Evolutionary conservation across 2,113 vertebrate species (phyloP).

Genomic region (Dromiciops gliroides): DNA sequence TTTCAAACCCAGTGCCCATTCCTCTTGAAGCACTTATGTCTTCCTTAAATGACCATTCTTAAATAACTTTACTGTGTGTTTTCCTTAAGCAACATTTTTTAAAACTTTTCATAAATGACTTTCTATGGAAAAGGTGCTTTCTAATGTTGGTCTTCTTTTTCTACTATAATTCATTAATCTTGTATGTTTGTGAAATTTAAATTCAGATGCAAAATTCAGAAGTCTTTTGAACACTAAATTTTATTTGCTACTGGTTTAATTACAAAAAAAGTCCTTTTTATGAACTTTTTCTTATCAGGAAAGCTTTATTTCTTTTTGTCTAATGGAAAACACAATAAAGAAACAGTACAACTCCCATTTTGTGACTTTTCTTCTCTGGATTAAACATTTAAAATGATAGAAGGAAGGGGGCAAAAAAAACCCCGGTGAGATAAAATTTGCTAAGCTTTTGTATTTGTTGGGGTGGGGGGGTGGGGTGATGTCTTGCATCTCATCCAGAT

Average conservation of each 20-base stretch:
- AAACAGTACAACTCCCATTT: conserved; percentile 43
- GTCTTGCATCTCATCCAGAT: neutral
- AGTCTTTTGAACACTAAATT: conserved; percentile 60
- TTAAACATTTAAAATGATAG: conserved; percentile 44
- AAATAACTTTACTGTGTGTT: conserved; percentile 54
- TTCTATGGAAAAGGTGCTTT: conserved; percentile 64
- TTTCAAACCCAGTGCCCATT: conserved; percentile 59
- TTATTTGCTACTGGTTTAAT: conserved; percentile 66
- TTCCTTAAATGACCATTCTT: conserved; percentile 60
- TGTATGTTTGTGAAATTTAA: conserved; percentile 65
- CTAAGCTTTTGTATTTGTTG: neutral
- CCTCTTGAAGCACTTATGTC: conserved; percentile 65
- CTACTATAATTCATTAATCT: conserved; percentile 67
- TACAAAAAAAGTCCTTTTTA: conserved; percentile 59
- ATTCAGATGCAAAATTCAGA: conserved; percentile 67
- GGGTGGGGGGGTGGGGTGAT: too few relatives aligned
- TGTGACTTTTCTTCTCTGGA: conserved; percentile 37
- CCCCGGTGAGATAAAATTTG: conserved; percentile 36
- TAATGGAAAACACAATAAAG: conserved; percentile 68
- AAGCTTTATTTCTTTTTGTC: conserved; percentile 59
- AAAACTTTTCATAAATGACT: conserved; percentile 64
- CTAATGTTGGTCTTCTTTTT: conserved; percentile 52
- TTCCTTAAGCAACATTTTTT: conserved; percentile 56
- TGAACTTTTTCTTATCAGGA: conserved; percentile 50
- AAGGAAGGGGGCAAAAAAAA: neutral